These are phyloP conservation scores for Forbesichthys agassizii DNA, from an alignment of 2,113 vertebrate genomes.

Conservation along the genomic window DNA sequence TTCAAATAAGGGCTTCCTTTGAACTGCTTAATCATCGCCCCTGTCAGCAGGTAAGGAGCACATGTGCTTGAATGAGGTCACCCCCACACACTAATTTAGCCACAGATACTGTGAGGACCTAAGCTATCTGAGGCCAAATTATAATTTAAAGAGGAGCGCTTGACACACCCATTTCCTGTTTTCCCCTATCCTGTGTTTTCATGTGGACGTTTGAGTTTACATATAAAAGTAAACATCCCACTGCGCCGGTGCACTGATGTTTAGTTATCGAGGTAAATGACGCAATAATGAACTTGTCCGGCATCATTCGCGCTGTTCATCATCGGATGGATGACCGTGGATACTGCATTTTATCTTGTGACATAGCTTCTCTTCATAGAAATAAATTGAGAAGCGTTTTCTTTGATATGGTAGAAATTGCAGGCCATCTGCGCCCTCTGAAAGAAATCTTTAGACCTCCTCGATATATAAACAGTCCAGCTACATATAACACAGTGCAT, in stretches of 20 bases:
- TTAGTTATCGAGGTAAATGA: conserved; percentile 35
- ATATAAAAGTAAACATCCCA: conserved; percentile 14
- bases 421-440: conserved; percentile 68
- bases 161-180: conserved; percentile 44
- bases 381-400: conserved; percentile 67
- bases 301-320: conserved; percentile 45
- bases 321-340: conserved; percentile 35
- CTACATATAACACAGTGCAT: conserved; percentile 50
- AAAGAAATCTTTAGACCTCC: conserved; percentile 51
- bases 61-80: conserved; percentile 67
- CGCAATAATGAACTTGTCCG: conserved; percentile 52
- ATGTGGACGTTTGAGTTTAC: conserved; percentile 17
- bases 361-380: conserved; percentile 63
- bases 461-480: conserved; percentile 65
- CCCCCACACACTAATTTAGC: conserved; percentile 52
- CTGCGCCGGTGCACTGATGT: conserved; percentile 8
- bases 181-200: background rate
- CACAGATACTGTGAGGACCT: conserved; percentile 57
- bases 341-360: conserved; percentile 63
- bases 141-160: conserved; percentile 69
- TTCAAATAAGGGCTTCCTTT: conserved; percentile 68
- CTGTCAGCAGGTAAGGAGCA: conserved; percentile 34
- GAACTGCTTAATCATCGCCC: conserved; percentile 67
- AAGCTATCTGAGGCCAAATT: conserved; percentile 58
- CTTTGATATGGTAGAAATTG: conserved; percentile 70